Base-by-base conservation (phyloP, 1,140 invertebrate genomes). In the Drosophila hydei region DNA sequence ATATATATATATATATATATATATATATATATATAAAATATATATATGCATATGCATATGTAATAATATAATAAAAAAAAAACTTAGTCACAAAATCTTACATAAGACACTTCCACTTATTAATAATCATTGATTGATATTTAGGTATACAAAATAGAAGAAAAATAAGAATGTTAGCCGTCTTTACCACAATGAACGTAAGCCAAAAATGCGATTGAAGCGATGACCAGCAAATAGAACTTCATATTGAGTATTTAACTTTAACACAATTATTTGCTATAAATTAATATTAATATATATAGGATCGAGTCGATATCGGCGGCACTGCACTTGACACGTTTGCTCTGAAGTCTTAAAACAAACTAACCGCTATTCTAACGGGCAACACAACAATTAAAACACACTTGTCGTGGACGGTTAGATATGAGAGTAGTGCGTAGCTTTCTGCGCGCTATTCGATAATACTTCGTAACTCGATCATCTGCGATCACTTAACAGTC, bases 161-260 rank as follows among this genome's bases (percentile, higher is more conserved):
- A 30, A 58, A 38, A n/a, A 38, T 12, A 25, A n/a, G 27, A 11
- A 5, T 40, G 6, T 40, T 11, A 2, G 7, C 33, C 65, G 9
- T 33, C 7, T 33, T 87, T 88, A 88, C 83, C 83, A 40, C 65
- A 79, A 40, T 60, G 76, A 43, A 83, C 87, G 65, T 88, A 88
- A 25, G 65, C 68, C 72, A 88, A 23, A 77, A 70, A 83, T 38
- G 61, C 68, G 47, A 77, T 12, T 27, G 79, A 78, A 18, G 60
- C 68, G 7, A 88, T 43, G 11, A 88, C 25, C 65, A 83, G 50
- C 33, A 76, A 47, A 55, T 65, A 59, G 45, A 60, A 79, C 43
- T 79, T 88, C 83, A 88, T 88, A 12, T 33, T 75, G 36, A 51
- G 21, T 77, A 56, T 68, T 51, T 18, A 18, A 51, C n/a, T 12